A percentile compares a stretch with the other conserved stretches of the same genome.
These are phyloP conservation scores for Orius insidiosus DNA, from an alignment of 1,140 invertebrate genomes.

Conservation along the genomic window DNA sequence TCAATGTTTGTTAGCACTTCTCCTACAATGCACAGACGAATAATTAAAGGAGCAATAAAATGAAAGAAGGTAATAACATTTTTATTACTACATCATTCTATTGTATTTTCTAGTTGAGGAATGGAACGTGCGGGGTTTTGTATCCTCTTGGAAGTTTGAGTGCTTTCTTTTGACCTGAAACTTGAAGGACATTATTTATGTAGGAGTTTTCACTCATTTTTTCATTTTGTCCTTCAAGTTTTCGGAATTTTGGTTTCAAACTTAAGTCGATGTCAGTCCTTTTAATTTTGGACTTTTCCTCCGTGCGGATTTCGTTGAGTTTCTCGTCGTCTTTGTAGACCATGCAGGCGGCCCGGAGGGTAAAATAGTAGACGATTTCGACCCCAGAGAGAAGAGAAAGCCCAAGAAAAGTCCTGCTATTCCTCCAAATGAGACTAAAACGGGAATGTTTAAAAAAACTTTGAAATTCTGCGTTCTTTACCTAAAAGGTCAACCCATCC, in stretches of 20 bases:
- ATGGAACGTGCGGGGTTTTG: no score
- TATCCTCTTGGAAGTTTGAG: no score
- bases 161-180: no score
- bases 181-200: no score
- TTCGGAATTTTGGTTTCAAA: slow-evolving; percentile 10
- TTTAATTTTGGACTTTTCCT: slow-evolving; percentile 12
- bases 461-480: slow-evolving; percentile 13
- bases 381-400: slow-evolving; percentile 52
- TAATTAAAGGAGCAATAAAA: no score
- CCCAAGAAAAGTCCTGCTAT: slow-evolving; percentile 59
- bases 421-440: slow-evolving; percentile 47
- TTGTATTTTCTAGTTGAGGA: no score
- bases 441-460: background rate
- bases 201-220: no score
- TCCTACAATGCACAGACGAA: no score
- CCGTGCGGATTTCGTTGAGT: slow-evolving; percentile 15
- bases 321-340: slow-evolving; percentile 16
- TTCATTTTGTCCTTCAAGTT: background rate
- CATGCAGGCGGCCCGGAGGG: slow-evolving; percentile 41
- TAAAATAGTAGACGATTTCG: slow-evolving; percentile 55
- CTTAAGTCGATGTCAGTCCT: slow-evolving; percentile 11
- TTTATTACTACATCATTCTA: no score
- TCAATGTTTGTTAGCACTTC: no score
- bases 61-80: no score
- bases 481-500: slow-evolving; percentile 57